Evolutionary conservation across 2,113 vertebrate genomes (phyloP).

Genomic region (Columba janthina): DNA sequence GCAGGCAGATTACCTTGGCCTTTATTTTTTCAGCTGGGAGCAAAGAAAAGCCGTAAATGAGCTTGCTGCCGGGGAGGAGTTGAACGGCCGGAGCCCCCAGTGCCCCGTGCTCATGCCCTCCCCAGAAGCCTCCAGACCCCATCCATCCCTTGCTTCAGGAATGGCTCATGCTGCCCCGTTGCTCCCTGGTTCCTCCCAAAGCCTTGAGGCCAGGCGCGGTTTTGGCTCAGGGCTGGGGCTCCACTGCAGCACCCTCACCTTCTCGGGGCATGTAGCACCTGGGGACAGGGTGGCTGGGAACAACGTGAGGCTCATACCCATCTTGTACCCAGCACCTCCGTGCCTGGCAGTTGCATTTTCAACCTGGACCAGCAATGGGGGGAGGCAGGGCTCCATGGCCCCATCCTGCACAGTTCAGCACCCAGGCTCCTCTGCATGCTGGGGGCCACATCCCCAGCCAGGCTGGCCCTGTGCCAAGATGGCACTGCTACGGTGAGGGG

Average conservation of each 20-base stretch:
- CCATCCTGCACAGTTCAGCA: not conserved
- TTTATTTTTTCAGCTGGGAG: conserved; percentile 56
- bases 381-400: not conserved
- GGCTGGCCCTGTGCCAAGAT: not conserved
- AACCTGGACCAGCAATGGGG: not conserved
- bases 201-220: accelerated
- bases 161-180: accelerated
- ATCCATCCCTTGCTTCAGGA: not conserved
- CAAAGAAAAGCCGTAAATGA: conserved; percentile 25
- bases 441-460: accelerated
- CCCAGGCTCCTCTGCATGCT: accelerated
- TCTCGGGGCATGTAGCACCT: accelerated
- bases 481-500: accelerated
- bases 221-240: not conserved
- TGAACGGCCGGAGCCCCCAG: not conserved
- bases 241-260: not conserved
- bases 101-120: not conserved
- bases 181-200: not conserved
- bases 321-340: not conserved
- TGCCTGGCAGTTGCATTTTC: accelerated
- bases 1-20: conserved; percentile 52
- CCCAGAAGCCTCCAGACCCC: not conserved
- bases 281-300: not conserved
- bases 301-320: not conserved
- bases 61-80: not conserved